These are phyloP conservation scores for Ploceus nigricollis DNA, from an alignment of 2,113 vertebrate species.

Conservation along the genomic window DNA sequence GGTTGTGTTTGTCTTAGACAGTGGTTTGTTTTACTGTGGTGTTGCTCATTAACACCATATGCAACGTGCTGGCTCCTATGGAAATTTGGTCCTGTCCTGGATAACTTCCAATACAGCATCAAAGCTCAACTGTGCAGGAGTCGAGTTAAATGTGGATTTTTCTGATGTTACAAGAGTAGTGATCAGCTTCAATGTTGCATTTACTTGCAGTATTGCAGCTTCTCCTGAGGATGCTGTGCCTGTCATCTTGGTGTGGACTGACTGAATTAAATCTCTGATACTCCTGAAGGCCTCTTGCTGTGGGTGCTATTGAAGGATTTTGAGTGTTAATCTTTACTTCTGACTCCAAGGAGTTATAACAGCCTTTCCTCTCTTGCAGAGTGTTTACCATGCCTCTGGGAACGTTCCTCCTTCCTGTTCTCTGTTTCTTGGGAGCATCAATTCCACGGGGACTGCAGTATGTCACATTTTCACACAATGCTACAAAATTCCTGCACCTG, in stretches of 20 bases:
- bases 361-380: constrained; percentile 67
- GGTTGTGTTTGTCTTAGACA: constrained; percentile 1
- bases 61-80: neutral
- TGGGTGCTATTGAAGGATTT: neutral
- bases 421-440: constrained; percentile 69
- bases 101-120: neutral
- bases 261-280: neutral
- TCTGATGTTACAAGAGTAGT: neutral
- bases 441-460: constrained; percentile 58
- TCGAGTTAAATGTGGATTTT: neutral
- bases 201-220: neutral
- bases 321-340: neutral
- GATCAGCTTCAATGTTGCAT: neutral
- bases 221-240: neutral
- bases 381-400: constrained; percentile 89
- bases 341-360: neutral
- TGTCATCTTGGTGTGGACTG: neutral
- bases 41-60: neutral
- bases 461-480: constrained; percentile 76
- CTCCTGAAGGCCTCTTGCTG: neutral
- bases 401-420: constrained; percentile 75
- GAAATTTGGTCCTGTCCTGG: neutral
- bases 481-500: constrained; percentile 88
- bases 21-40: neutral
- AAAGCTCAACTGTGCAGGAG: neutral